Evolutionary conservation across 1,140 invertebrate species (phyloP).

Genomic region (Leptestheria dahalacensis): DNA sequence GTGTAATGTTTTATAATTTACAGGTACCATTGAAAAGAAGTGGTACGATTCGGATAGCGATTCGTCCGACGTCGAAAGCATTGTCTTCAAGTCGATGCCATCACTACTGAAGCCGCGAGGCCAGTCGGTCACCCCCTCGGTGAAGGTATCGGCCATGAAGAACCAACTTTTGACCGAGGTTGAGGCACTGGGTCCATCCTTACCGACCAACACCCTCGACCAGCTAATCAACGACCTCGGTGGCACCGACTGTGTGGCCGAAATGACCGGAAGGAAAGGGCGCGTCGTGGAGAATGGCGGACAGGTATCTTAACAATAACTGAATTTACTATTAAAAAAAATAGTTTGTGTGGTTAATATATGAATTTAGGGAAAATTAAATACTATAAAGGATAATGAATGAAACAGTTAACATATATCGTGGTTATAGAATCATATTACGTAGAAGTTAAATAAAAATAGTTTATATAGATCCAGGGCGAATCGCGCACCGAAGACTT

Average conservation of each 20-base stretch:
- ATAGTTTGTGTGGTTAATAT: no score
- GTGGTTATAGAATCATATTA: no score
- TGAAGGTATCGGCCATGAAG: constrained; percentile 80
- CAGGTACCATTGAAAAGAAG: background rate
- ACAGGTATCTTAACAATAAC: constrained; percentile 24
- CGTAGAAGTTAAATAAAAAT: no score
- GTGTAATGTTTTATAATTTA: background rate
- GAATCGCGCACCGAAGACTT: no score
- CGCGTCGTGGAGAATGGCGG: constrained; percentile 84
- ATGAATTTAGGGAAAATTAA: no score
- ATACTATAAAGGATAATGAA: no score
- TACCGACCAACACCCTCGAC: constrained; percentile 95
- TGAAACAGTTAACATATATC: no score
- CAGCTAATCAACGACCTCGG: constrained; percentile 96
- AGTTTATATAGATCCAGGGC: no score
- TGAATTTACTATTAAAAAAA: no score
- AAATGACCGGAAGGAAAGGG: constrained; percentile 96
- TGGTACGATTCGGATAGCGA: background rate
- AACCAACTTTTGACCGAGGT: constrained; percentile 73
- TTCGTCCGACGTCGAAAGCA: background rate
- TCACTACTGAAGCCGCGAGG: background rate
- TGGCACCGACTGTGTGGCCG: constrained; percentile 92
- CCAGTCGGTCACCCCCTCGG: constrained; percentile 11
- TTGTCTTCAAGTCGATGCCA: background rate
- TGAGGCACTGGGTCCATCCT: constrained; percentile 67